Evolutionary conservation across 2,888 invertebrate genomes (phyloP), one percentile per base, ranked within the genome.

Genomic region (Plagiodera versicolora): DNA sequence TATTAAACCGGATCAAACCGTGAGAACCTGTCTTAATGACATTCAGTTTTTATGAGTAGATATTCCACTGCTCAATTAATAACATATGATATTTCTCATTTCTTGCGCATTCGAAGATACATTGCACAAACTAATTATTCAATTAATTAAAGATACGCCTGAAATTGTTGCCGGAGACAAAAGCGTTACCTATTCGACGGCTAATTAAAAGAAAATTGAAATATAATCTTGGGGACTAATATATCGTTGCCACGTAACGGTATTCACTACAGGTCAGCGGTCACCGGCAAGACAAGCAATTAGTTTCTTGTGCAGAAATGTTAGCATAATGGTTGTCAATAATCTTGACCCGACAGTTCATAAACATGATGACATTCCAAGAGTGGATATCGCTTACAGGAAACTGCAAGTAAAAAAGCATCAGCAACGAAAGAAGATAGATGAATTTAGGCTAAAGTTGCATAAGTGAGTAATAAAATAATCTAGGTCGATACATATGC

Each of bases 171-270:
- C 6, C 14, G 39, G 9, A 32, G 39, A 10, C 14, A 14, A 39
- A 39, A 39, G 39, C 39, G 44, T 51, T 53, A 53, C 53, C 9
- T 2, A 18, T 24, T 24, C 24, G 24, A 24, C 24, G 4, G 24
- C 44, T 28, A 53, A 53, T 53, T 44, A 53, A 44, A 44, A 53
- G 45, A 44, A 35, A 24, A 20, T 17, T 24, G 45, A 53, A 53
- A 53, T 53, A 44, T 44, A 53, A 44, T 53, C n/a, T 18, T n/a
- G 44, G 3, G 14, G 39, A 10, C 44, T 57, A 58, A 55, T 55
- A 58, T 58, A 58, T 62, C 51, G 39, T 58, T 62, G 51, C 56
- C 50, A 58, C 48, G 18, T 62, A 62, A 62, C 62, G 62, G 62
- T 62, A 51, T 14, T 24, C 11, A 39, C 52, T 58, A 46, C 56